A percentile compares a stretch with the other conserved stretches of the same genome.
phyloP scores from a whole-genome alignment of 2,888 invertebrate species.

The Zygogramma bicolorata region DNA sequence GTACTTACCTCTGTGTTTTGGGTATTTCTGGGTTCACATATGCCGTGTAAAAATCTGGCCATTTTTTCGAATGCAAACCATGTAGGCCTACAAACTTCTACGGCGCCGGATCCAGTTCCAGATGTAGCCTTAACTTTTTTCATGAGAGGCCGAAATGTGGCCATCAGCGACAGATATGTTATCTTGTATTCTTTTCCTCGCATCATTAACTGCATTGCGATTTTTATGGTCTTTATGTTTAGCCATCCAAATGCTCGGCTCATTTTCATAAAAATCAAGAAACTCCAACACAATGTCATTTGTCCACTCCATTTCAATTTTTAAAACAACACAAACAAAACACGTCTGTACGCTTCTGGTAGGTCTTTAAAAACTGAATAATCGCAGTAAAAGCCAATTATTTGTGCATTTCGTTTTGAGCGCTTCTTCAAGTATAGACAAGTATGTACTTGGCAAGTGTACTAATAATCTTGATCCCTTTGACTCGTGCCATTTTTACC shows the following conservation, averaged over 20 bases:
- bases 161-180: constrained; percentile 57
- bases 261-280: not conserved
- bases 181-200: constrained; percentile 16
- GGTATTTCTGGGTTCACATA: no score
- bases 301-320: not conserved
- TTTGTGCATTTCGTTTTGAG: constrained; percentile 18
- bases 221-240: constrained; percentile 11
- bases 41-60: no score
- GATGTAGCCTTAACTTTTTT: constrained; percentile 54
- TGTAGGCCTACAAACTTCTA: constrained; percentile 60
- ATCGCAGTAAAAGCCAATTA: constrained; percentile 10
- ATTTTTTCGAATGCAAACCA: constrained; percentile 67
- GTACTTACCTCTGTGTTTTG: no score
- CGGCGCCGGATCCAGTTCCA: constrained; percentile 26
- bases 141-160: constrained; percentile 66
- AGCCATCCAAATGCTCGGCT: not conserved
- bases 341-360: not conserved
- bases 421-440: constrained; percentile 29
- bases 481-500: constrained; percentile 33
- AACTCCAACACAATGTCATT: not conserved
- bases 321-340: not conserved
- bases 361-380: constrained; percentile 4
- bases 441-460: constrained; percentile 34
- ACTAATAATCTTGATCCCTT: constrained; percentile 30
- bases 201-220: constrained; percentile 6